Conservation (phyloP, 2,113 vertebrate species). For the Megaceryle torquata region DNA sequence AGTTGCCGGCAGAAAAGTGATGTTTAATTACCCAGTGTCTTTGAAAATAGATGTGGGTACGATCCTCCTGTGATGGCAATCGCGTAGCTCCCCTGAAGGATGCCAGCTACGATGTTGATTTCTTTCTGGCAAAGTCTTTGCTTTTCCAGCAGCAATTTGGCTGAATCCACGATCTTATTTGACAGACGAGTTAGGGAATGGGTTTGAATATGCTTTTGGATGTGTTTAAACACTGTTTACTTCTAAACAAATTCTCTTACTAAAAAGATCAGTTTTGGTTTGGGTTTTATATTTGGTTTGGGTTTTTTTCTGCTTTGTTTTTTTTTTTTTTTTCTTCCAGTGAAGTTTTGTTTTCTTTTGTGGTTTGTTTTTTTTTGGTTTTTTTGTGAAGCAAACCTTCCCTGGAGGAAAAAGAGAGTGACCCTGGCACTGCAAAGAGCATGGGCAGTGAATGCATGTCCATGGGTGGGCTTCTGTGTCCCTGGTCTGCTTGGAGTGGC, state of each 20-base stretch:
- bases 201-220: neutral
- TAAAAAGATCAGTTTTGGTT: neutral
- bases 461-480: neutral
- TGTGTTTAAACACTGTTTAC: neutral
- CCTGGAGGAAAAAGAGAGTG: fast-evolving
- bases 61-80: neutral
- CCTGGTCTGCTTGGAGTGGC: neutral
- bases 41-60: neutral
- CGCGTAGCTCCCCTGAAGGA: neutral
- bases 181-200: neutral
- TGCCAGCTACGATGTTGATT: neutral
- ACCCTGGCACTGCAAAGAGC: neutral
- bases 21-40: neutral
- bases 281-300: neutral
- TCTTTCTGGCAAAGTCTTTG: neutral
- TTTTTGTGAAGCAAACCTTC: neutral
- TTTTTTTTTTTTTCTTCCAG: neutral
- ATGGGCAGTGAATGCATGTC: neutral
- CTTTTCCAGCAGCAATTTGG: neutral
- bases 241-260: neutral
- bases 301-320: neutral
- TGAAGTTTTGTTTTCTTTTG: neutral
- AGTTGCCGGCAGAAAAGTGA: neutral
- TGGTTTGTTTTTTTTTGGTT: neutral
- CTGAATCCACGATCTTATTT: neutral